Percentiles rank a stretch among this genome's conserved stretches.
Evolutionary conservation across 2,113 vertebrate genomes (phyloP).

Genomic region (Bambusicola thoracicus): DNA sequence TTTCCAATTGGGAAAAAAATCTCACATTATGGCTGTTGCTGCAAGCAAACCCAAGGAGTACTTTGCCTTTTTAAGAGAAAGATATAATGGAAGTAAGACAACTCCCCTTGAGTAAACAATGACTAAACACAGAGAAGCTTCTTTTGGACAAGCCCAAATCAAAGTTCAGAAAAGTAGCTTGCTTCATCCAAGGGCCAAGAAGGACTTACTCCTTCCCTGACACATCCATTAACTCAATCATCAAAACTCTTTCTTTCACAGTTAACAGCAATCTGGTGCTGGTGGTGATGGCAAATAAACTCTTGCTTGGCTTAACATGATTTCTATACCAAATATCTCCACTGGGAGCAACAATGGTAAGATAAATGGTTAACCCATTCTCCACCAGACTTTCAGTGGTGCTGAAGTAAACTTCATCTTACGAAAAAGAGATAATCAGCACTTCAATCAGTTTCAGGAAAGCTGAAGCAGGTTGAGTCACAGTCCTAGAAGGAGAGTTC

Average conservation of each 20-base stretch:
- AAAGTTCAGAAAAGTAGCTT: background rate
- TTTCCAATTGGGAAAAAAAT: background rate
- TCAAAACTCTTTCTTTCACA: background rate
- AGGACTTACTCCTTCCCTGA: background rate
- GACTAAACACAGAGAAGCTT: background rate
- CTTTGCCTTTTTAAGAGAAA: constrained; percentile 10
- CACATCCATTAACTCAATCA: background rate
- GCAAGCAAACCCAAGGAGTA: background rate
- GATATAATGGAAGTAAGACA: background rate
- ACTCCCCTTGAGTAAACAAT: background rate
- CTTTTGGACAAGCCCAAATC: background rate
- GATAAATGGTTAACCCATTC: background rate
- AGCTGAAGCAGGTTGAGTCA: background rate
- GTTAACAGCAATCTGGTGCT: background rate
- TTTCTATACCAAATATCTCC: background rate
- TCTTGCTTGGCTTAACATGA: background rate
- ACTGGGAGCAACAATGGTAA: background rate
- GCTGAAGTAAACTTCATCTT: background rate
- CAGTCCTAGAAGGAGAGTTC: background rate
- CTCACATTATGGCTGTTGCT: background rate
- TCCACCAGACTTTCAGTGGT: background rate
- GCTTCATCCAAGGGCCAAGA: background rate
- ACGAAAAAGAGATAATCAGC: background rate
- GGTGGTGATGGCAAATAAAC: background rate
- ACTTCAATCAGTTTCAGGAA: background rate